These are phyloP conservation scores for Anolis sagrei DNA, from an alignment of 2,113 vertebrate species.

Conservation along the genomic window DNA sequence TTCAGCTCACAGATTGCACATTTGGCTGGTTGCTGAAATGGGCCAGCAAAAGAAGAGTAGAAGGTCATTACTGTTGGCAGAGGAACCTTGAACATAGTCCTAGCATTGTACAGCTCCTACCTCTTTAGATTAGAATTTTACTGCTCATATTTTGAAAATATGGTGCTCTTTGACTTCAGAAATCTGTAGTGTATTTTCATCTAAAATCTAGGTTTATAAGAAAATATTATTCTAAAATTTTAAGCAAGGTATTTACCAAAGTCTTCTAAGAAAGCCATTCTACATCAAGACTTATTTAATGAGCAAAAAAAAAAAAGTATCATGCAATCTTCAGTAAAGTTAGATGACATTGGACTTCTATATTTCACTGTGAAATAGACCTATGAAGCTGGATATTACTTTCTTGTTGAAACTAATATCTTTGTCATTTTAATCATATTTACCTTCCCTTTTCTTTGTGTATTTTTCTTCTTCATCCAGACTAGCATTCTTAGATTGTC, in stretches of 20 bases:
- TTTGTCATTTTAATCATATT: background rate
- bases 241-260: background rate
- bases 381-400: background rate
- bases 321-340: background rate
- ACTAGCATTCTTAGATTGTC: background rate
- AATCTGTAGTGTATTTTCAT: background rate
- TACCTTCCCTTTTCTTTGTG: background rate
- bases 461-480: background rate
- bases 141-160: too few relatives aligned
- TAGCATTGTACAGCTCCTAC: too few relatives aligned
- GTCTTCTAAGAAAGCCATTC: background rate
- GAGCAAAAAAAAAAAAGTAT: background rate
- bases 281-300: background rate
- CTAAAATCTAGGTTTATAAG: background rate
- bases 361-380: background rate
- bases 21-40: too few relatives aligned
- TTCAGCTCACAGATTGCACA: too few relatives aligned
- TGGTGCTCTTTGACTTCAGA: too few relatives aligned
- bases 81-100: too few relatives aligned
- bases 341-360: background rate
- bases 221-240: background rate
- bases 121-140: too few relatives aligned
- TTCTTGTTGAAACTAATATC: background rate
- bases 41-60: too few relatives aligned
- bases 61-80: too few relatives aligned